Percentiles rank a stretch among this genome's conserved stretches.
Conservation (phyloP, 1,140 invertebrate genomes). For the Ylistrum balloti region DNA sequence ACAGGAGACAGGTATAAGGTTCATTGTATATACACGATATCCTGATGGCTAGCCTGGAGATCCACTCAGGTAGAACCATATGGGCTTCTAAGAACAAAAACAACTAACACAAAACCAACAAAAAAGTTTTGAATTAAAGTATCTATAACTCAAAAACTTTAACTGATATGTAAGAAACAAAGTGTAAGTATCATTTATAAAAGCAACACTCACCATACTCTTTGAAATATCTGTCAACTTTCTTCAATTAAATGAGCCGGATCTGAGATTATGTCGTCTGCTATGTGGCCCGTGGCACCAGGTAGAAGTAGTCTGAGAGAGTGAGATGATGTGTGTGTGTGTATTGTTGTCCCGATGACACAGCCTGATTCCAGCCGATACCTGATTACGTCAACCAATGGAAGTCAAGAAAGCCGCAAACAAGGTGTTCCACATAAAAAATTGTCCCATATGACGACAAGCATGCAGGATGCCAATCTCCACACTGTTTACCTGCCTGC, state of each 20-base stretch:
- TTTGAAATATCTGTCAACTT: constrained; percentile 29
- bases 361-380: constrained; percentile 11
- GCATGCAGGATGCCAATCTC: neutral
- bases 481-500: constrained; percentile 14
- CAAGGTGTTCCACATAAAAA: constrained; percentile 34
- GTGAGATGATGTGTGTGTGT: neutral
- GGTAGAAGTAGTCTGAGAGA: neutral
- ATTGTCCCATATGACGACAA: constrained; percentile 33
- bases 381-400: constrained; percentile 37
- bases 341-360: constrained; percentile 37
- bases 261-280: constrained; percentile 1
- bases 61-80: constrained; percentile 27
- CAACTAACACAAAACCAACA: neutral
- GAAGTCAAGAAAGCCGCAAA: constrained; percentile 37
- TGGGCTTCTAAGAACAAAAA: neutral
- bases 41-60: constrained; percentile 3
- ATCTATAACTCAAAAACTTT: constrained; percentile 15
- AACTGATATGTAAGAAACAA: neutral
- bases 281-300: constrained; percentile 31
- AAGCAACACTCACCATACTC: constrained; percentile 18
- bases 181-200: neutral
- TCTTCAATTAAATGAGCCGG: constrained; percentile 32
- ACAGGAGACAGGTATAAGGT: constrained; percentile 5
- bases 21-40: neutral
- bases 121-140: constrained; percentile 6